A percentile compares a stretch with the other conserved stretches of the same genome.
These are phyloP conservation scores for Stigmatopora nigra DNA, from an alignment of 2,113 vertebrate species.

Conservation along the genomic window DNA sequence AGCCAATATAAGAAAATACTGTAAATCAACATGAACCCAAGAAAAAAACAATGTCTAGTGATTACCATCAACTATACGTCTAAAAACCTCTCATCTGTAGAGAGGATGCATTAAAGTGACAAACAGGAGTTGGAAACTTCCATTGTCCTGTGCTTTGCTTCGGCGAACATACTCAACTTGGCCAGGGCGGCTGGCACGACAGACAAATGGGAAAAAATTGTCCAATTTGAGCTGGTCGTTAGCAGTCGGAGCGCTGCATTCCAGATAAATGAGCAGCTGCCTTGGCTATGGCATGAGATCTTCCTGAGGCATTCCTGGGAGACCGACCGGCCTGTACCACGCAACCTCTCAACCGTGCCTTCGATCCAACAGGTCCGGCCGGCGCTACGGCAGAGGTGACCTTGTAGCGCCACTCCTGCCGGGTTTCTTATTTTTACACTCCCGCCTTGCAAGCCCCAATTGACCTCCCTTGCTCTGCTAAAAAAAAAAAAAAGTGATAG, in stretches of 20 bases:
- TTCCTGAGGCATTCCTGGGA: conserved; percentile 72
- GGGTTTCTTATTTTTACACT: conserved; percentile 71
- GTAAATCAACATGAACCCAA: conserved; percentile 52
- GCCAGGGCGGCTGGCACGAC: conserved; percentile 77
- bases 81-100: conserved; percentile 57
- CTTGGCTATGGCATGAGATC: conserved; percentile 80
- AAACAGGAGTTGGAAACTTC: conserved; percentile 79
- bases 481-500: background rate
- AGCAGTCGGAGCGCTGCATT: conserved; percentile 71
- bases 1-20: too few species aligned
- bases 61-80: conserved; percentile 54
- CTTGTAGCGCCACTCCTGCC: conserved; percentile 66
- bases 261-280: conserved; percentile 78
- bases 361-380: conserved; percentile 62
- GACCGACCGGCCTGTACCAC: conserved; percentile 62
- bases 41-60: conserved; percentile 56
- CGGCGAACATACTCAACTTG: conserved; percentile 77
- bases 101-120: conserved; percentile 66
- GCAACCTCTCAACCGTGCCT: conserved; percentile 67
- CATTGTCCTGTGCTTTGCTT: conserved; percentile 72
- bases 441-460: conserved; percentile 45
- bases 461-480: conserved; percentile 45
- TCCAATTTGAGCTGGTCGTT: conserved; percentile 89
- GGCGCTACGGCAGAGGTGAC: conserved; percentile 73
- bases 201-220: conserved; percentile 91